phyloP scores from a whole-genome alignment of 2,888 invertebrate genomes.

The Chrysina gloriosa region DNA sequence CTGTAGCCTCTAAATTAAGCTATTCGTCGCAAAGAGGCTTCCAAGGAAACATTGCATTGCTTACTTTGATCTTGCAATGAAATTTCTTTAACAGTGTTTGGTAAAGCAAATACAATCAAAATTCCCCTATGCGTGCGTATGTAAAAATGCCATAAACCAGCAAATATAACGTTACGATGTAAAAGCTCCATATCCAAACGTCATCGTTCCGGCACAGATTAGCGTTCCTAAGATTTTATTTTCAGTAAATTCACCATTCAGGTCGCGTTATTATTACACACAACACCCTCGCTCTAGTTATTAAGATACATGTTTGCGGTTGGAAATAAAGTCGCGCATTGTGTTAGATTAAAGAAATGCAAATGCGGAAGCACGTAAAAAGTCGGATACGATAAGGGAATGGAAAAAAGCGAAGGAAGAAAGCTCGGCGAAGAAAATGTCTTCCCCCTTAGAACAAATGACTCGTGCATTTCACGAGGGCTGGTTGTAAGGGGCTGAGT shows the following conservation, averaged over 20 bases:
- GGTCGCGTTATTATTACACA: slow-evolving; percentile 12
- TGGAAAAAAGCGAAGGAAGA: slow-evolving; percentile 19
- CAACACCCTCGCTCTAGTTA: slow-evolving; percentile 14
- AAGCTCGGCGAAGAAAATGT: slow-evolving; percentile 31
- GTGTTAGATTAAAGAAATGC: slow-evolving; percentile 35
- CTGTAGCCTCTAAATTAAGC: no score
- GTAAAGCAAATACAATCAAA: background rate
- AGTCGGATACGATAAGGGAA: slow-evolving; percentile 31
- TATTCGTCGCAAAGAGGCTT: no score
- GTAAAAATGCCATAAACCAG: background rate
- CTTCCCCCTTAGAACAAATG: slow-evolving; percentile 30
- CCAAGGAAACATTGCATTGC: no score
- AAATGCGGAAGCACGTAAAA: slow-evolving; percentile 31
- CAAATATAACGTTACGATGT: background rate
- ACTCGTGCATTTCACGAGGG: slow-evolving; percentile 28
- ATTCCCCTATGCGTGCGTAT: background rate
- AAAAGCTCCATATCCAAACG: background rate
- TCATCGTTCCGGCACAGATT: background rate
- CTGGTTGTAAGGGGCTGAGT: background rate
- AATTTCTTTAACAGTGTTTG: background rate
- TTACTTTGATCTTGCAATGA: background rate
- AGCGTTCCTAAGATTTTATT: slow-evolving; percentile 31
- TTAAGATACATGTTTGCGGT: slow-evolving; percentile 32
- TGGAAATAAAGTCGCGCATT: slow-evolving; percentile 32
- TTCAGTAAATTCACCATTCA: background rate